Evolutionary conservation across 2,797 vertebrate genomes (phyloP), one percentile per base, ranked within the genome.

Genomic region (Odontamblyopus rebecca): DNA sequence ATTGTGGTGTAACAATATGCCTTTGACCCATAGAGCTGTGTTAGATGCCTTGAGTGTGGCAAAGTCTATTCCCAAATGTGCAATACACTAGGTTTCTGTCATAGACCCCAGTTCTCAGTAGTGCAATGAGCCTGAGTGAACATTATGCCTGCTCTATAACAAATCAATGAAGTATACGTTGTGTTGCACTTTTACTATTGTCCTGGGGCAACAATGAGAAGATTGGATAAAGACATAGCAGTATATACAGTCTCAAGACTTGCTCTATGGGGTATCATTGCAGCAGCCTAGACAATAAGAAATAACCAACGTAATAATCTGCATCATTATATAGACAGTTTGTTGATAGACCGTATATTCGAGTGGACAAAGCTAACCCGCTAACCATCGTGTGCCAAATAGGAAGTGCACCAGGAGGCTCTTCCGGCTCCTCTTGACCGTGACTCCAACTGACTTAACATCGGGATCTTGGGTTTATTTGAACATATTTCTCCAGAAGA

Each of bases 181-280:
- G 23, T 57, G 56, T 70, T 69, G 41, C 30, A 73, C 75, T 74
- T 77, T 73, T 61, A 56, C 41, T 41, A 70, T 26, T 13, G 26
- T 73, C 68, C 18, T 57, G 27, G 13, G 9, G 69, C 57, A 67
- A 75, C 65, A 64, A 27, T 61, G 30, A 50, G 48, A 5, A 29
- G 29, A 23, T 32, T 65, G 48, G 50, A 51, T 57, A 23, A 67
- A 29, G 23, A 65, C 59, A 38, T 27, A 60, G 57, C 57, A 6
- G 27, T 16, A 27, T 29, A 59, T 15, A 60, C 57, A 27, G 23
- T 26, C 57, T 15, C 5, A 57, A 57, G 27, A 30, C 57, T 60
- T 26, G 4, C 30, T 29, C 27, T 23, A 29, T 19, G 5, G 51
- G 57, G 1, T 15, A 27, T 27, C 11, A 59, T 1, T 27, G 27